Evolutionary conservation across 2,797 vertebrate species (phyloP).

Genomic region (Vipera ursinii): DNA sequence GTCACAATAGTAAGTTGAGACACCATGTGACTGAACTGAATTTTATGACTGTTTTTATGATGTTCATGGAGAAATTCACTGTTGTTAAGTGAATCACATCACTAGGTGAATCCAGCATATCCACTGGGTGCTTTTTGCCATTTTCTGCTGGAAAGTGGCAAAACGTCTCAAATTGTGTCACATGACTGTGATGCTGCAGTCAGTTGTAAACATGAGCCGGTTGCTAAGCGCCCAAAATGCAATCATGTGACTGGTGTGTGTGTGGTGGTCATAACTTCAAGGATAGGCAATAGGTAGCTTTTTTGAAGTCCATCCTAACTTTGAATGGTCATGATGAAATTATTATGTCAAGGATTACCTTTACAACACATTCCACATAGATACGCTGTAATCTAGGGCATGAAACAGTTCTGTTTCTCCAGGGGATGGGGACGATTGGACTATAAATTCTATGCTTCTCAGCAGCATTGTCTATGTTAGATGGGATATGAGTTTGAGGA

Average conservation of each 20-base stretch:
- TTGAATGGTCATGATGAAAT: background rate
- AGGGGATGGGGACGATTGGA: background rate
- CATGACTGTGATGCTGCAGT: background rate
- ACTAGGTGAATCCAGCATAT: background rate
- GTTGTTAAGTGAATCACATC: background rate
- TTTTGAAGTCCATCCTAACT: background rate
- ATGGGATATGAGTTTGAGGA: background rate
- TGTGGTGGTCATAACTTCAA: background rate
- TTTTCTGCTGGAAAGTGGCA: background rate
- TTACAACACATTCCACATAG: background rate
- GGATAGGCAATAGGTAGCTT: background rate
- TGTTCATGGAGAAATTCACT: background rate
- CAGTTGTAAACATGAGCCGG: background rate
- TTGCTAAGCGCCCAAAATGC: background rate
- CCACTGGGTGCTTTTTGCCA: background rate
- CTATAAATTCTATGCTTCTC: background rate
- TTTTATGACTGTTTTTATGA: background rate
- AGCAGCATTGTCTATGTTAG: background rate
- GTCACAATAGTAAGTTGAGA: background rate
- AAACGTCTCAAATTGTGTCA: background rate
- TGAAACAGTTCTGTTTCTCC: background rate
- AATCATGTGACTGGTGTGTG: background rate
- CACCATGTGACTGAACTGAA: background rate
- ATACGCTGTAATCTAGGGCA: background rate
- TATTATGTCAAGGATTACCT: background rate